Percentiles rank a stretch among this genome's conserved stretches.
These are phyloP conservation scores for Scatophagus argus DNA, from an alignment of 2,113 vertebrate species.

Conservation along the genomic window DNA sequence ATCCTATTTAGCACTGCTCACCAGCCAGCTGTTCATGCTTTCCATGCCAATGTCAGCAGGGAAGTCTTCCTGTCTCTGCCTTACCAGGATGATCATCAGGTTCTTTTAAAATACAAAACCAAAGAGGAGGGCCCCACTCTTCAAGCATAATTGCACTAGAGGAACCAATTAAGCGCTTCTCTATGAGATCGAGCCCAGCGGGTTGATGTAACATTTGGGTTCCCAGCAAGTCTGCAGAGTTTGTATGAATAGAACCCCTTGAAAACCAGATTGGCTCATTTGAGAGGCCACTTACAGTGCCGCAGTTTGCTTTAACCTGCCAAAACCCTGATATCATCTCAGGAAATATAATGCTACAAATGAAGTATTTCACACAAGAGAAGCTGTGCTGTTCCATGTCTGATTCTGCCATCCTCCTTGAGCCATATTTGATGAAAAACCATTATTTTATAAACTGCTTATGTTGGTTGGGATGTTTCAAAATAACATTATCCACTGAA, in stretches of 20 bases:
- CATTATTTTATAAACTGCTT: background rate
- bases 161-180: slow-evolving; percentile 47
- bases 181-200: slow-evolving; percentile 23
- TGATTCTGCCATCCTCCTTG: background rate
- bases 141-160: slow-evolving; percentile 15
- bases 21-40: slow-evolving; percentile 27
- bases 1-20: background rate
- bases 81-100: slow-evolving; percentile 13
- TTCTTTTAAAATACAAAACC: slow-evolving; percentile 40
- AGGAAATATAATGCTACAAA: background rate
- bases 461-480: background rate
- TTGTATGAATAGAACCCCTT: slow-evolving; percentile 26
- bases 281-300: slow-evolving; percentile 23
- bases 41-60: slow-evolving; percentile 5
- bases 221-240: slow-evolving; percentile 60
- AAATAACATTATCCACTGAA: background rate
- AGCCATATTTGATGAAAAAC: slow-evolving; percentile 1
- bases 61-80: background rate
- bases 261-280: slow-evolving; percentile 42
- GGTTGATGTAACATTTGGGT: slow-evolving; percentile 52
- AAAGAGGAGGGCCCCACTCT: slow-evolving; percentile 17
- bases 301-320: slow-evolving; percentile 15
- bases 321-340: slow-evolving; percentile 32
- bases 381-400: background rate
- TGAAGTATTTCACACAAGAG: background rate